Evolutionary conservation across 1,140 invertebrate genomes (phyloP).

Genomic region (Heliothis virescens): DNA sequence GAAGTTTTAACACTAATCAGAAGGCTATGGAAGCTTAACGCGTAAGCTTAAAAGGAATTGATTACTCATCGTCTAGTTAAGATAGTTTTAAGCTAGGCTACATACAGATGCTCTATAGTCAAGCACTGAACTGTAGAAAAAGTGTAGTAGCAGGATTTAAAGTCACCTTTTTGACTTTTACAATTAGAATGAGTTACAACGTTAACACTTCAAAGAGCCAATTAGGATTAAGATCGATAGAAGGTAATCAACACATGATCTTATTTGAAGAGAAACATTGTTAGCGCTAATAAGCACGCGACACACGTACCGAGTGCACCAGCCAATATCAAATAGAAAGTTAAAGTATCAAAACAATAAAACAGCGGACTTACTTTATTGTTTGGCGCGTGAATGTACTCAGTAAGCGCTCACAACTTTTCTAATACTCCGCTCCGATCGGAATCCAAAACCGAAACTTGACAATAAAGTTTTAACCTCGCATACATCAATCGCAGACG

Average conservation of each 20-base stretch:
- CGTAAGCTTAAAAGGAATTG: neutral
- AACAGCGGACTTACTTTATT: slow-evolving; percentile 40
- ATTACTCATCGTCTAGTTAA: too few relatives aligned
- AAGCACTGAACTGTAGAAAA: too few relatives aligned
- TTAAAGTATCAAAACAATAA: slow-evolving; percentile 39
- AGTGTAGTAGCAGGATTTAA: too few relatives aligned
- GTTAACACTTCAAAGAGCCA: too few relatives aligned
- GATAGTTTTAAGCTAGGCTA: too few relatives aligned
- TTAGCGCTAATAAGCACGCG: slow-evolving; percentile 15
- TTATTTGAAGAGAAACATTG: too few relatives aligned
- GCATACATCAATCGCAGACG: slow-evolving; percentile 45
- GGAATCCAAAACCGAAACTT: slow-evolving; percentile 35
- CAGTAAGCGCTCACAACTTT: slow-evolving; percentile 36
- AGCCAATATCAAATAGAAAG: slow-evolving; percentile 40
- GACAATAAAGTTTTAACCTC: slow-evolving; percentile 34
- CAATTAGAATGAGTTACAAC: too few relatives aligned
- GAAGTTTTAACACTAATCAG: neutral
- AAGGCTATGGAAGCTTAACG: neutral
- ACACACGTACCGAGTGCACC: slow-evolving; percentile 25
- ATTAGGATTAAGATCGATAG: too few relatives aligned
- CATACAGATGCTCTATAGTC: too few relatives aligned
- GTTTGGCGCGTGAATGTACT: slow-evolving; percentile 39
- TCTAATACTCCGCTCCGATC: slow-evolving; percentile 29
- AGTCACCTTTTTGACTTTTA: too few relatives aligned
- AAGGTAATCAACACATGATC: too few relatives aligned